Conservation (phyloP, 2,888 invertebrate species). For the Lasioglossum vierecki region DNA sequence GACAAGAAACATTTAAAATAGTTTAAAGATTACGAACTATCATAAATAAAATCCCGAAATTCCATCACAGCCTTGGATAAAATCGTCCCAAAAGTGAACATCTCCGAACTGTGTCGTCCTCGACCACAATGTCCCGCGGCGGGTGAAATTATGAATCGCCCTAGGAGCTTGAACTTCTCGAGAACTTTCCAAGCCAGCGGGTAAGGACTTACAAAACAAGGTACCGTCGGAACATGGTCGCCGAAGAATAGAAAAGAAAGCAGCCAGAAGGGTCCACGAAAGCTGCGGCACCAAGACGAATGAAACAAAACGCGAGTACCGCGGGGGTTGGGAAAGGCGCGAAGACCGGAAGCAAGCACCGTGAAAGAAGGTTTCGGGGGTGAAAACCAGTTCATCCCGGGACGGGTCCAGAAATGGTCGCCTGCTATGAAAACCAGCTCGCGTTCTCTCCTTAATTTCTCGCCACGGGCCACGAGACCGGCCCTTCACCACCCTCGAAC, state of each 20-base stretch:
- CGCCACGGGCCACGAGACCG: constrained; percentile 26
- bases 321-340: not conserved
- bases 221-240: not conserved
- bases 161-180: not conserved
- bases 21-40: not conserved
- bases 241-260: not conserved
- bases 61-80: not conserved
- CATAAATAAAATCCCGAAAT: not conserved
- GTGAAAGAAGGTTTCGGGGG: not conserved
- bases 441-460: constrained; percentile 44
- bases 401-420: not conserved
- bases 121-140: constrained; percentile 1
- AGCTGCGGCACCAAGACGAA: not conserved
- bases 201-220: not conserved
- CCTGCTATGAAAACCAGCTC: constrained; percentile 21
- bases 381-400: not conserved
- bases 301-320: not conserved
- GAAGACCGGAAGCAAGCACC: not conserved
- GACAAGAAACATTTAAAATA: not conserved
- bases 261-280: not conserved
- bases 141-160: constrained; percentile 33
- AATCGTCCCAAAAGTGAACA: not conserved
- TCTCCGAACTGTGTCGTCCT: not conserved
- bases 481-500: constrained; percentile 34
- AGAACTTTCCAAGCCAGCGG: constrained; percentile 12